phyloP scores from a whole-genome alignment of 37 sponge, comb jelly and placozoan species.

The Cladorhizidae sp. region DNA sequence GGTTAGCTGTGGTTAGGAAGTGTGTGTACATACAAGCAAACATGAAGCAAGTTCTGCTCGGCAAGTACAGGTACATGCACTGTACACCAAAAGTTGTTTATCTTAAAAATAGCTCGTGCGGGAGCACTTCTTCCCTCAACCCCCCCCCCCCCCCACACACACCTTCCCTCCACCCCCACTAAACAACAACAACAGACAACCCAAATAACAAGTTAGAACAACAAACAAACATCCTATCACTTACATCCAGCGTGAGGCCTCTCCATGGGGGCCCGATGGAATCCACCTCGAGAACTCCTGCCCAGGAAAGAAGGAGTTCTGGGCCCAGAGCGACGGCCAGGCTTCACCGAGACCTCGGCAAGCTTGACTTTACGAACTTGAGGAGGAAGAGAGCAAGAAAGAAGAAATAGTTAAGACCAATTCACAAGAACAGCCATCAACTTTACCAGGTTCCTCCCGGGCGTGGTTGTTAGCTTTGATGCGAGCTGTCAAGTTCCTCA shows the following conservation, averaged over 20 bases:
- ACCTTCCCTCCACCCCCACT: too few relatives aligned
- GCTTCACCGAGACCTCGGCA: constrained; percentile 8
- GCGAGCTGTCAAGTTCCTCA: constrained; percentile 39
- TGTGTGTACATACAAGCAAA: too few relatives aligned
- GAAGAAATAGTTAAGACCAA: background rate
- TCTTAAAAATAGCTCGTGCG: too few relatives aligned
- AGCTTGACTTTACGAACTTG: constrained; percentile 33
- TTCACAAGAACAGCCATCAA: background rate
- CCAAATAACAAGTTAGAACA: too few relatives aligned
- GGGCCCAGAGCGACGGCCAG: background rate
- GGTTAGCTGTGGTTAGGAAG: too few relatives aligned
- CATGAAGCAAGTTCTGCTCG: too few relatives aligned
- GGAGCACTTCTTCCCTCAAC: background rate
- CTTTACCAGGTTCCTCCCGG: constrained; percentile 63
- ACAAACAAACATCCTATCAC: background rate
- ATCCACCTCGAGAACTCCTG: background rate
- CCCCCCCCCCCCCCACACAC: background rate
- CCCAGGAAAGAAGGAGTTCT: background rate
- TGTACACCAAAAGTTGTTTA: too few relatives aligned
- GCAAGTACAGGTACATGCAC: background rate
- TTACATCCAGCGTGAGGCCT: background rate
- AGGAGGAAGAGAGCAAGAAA: background rate
- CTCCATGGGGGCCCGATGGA: background rate
- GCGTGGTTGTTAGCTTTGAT: constrained; percentile 58
- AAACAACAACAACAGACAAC: too few relatives aligned